Base-by-base conservation (phyloP, 2,113 vertebrate species). In the Mungos mungo region DNA sequence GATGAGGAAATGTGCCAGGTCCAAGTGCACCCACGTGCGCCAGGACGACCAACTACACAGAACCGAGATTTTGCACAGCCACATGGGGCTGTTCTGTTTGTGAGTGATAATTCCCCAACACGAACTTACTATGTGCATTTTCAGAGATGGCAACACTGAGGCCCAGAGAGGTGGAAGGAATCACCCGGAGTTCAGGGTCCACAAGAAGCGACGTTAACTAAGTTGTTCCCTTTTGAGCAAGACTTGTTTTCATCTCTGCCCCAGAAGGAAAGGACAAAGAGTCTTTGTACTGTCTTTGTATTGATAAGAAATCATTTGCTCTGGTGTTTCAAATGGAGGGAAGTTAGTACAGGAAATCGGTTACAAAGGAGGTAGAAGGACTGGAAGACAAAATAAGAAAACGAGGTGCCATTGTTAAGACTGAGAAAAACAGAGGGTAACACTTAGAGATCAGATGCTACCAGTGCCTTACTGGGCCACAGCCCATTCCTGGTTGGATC, bases 41-140 rank as follows among this genome's bases (percentile, higher is more conserved):
- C 33, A n/a, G 3, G 35, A 47, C 0, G 7, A 65, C 25, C 12
- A 13, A 41, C 68, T 35, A 35, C 50, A 0, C 6, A 35, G 29
- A 4, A 0, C 38, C 3, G 11, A 31, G 35, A 10, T 11, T 41
- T 7, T 10, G 8, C 31, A 25, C 18, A 54, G 66, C 31, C 45
- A 35, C 13, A 0, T 1, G 0, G 0, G 21, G 35, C 31, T 15
- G 7, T 12, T 63, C 23, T 3, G 1, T 3, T 1, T 9, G 7
- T 38, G 19, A 63, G 63, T 3, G 1, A 60, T 2, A 41, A 29
- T 13, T 41, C 38, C 7, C 3, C 76, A n/a, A 45, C 9, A 14
- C 10, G 11, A 45, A 14, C 33, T 54, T 66, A 8, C 0, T 4
- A 9, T 13, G 10, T 23, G n/a, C 69, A 68, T 80, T 93, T 93